Evolutionary conservation across 2,113 vertebrate genomes (phyloP), one percentile per base, ranked within the genome.

Genomic region (Sander lucioperca): DNA sequence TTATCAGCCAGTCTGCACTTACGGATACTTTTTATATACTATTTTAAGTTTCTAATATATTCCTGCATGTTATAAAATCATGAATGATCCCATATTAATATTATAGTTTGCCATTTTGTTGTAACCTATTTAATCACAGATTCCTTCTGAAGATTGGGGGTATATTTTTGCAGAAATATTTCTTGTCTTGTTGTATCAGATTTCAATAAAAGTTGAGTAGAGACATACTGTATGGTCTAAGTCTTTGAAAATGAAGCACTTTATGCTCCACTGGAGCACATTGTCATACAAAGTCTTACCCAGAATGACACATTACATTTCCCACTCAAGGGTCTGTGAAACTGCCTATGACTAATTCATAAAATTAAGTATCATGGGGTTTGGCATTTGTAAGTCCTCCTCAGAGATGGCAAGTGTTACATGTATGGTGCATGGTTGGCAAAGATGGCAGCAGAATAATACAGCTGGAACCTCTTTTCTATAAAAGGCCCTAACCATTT

Each of bases 161-260:
- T 94, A 90, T 93, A 93, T 93, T 93, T 94, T 93, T 93, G 82
- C 89, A 91, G 85, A 91, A 90, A 76, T 84, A 59, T 90, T 76
- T 86, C 73, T 77, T 89, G 77, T 89, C 71, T 77, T 89, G 77
- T 88, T 91, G 62, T 89, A 79, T 80, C 78, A 72, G 73, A 85
- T 91, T 89, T 86, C 74, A 91, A 86, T 91, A 89, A 91, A 93
- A 25, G 61, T 78, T 86, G 69, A 79, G 53, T 59, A 16, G 72
- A 85, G 51, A 89, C 2, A 27, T 57, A 33, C 6, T 33, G 6
- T 33, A 23, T 56, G 64, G 25, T 74, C 68, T 78, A 10, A 33
- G 54, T 75, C 61, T 88, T 86, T 74, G 53, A 84, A 72, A 13
- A 30, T 70, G 64, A 61, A 64, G 51, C 45, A 56, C 11, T 61